Evolutionary conservation across 1,140 invertebrate species (phyloP), one percentile per base, ranked within the genome.

Genomic region (Rhizoglyphus robini): DNA sequence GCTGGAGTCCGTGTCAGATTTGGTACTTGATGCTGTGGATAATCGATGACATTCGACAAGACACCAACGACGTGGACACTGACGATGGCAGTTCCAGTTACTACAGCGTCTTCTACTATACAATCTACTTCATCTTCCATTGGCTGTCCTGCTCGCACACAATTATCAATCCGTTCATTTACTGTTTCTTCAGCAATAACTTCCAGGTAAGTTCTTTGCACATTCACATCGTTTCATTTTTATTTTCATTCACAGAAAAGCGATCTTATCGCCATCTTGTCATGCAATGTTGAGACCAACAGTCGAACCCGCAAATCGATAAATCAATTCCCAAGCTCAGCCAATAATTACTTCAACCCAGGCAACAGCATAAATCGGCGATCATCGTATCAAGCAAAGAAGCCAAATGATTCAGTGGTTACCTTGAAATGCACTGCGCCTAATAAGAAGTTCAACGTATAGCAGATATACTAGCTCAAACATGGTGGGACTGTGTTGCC

Each of bases 141-240:
- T 66, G 63, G 66, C 38, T 65, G 8, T 27, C 61, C 2, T 59
- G 54, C 18, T 49, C 57, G 13, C 30, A 49, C 29, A 48, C 63
- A 32, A 64, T 87, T 30, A 82, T 90, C 67, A 92, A 93, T 75
- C 90, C 90, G 0, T 82, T 92, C 47, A 83, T 93, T 4, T 92
- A 92, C 74, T 90, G 88, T 72, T 83, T 90, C 70, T 87, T 91
- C 81, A 90, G 87, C 29, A 82, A 84, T 46, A 89, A 88, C 75
- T 91, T 94, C 73, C 81, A 88, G 71, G 80, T 83, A 46, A 51
- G 29, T 8, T 20, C 18, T 59, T 4, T 60, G 30, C 23, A 34
- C 31, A 46, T 2, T 60, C 25, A 34, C 23, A 34, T 60, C 2
- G 3, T 60, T 60, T 32, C 36, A 3, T 4, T 2, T 60, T 32